Percentiles rank a stretch among this genome's conserved stretches.
Conservation (phyloP, 2,113 vertebrate genomes). For the Hydropotes inermis region DNA sequence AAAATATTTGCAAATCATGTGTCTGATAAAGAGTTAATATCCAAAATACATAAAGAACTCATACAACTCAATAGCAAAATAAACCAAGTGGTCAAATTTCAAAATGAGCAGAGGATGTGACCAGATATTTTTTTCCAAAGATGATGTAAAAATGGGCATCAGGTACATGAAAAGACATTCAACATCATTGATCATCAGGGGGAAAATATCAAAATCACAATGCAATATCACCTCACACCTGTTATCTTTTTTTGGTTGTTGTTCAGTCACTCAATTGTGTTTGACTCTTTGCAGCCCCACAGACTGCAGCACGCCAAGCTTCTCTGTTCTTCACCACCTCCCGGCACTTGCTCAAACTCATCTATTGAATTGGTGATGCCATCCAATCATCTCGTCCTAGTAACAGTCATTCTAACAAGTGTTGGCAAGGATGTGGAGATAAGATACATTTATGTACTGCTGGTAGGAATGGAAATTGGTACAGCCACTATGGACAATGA, state of each 20-base stretch:
- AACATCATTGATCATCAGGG: background rate
- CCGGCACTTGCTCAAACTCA: background rate
- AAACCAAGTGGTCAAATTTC: background rate
- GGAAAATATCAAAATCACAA: background rate
- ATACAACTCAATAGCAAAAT: background rate
- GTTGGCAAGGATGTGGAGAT: background rate
- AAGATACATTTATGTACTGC: background rate
- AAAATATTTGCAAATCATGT: background rate
- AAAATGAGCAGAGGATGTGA: background rate
- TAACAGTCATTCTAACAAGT: background rate
- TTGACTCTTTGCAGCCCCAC: background rate
- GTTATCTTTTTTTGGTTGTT: background rate
- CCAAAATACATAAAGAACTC: background rate
- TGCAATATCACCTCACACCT: background rate
- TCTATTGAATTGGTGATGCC: background rate
- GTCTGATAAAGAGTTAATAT: background rate
- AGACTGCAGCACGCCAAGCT: background rate
- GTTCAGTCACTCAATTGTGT: background rate
- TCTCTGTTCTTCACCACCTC: background rate
- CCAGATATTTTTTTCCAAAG: background rate
- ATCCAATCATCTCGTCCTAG: background rate
- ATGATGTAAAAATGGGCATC: background rate
- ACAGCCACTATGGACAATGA: background rate
- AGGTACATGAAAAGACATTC: background rate
- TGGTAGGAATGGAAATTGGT: background rate